These are phyloP conservation scores for Drosophila mayri DNA, from an alignment of 1,140 invertebrate species.

Conservation along the genomic window DNA sequence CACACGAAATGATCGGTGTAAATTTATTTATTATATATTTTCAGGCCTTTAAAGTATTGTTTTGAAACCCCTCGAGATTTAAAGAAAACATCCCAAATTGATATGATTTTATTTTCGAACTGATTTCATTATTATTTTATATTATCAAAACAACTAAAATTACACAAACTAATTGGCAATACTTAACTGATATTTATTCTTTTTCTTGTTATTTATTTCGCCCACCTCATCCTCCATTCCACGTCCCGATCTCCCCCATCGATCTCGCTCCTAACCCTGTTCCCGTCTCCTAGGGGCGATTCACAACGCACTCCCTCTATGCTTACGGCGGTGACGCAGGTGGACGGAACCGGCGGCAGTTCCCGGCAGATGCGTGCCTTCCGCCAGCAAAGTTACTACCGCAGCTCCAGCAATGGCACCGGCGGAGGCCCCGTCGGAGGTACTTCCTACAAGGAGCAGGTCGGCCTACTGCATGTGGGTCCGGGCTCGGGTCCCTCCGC, in stretches of 20 bases:
- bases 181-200: conserved; percentile 26
- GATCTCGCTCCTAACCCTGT: background rate
- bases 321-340: conserved; percentile 80
- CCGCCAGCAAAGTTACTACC: conserved; percentile 81
- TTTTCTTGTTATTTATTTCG: conserved; percentile 26
- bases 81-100: background rate
- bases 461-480: conserved; percentile 68
- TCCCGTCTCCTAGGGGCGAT: conserved; percentile 64
- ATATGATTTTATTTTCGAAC: conserved; percentile 16
- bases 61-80: conserved; percentile 3
- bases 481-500: conserved; percentile 12
- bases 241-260: background rate
- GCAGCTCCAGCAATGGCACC: conserved; percentile 60
- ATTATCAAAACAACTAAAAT: conserved; percentile 7
- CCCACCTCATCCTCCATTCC: conserved; percentile 8
- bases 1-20: background rate
- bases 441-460: conserved; percentile 67
- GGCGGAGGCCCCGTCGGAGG: conserved; percentile 11
- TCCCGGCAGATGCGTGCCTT: conserved; percentile 71
- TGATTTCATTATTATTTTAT: conserved; percentile 13
- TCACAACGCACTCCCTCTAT: conserved; percentile 82
- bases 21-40: conserved; percentile 10
- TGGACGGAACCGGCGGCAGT: conserved; percentile 68
- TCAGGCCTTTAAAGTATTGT: conserved; percentile 12
- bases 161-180: conserved; percentile 23